These are phyloP conservation scores for Ceriagrion tenellum DNA, from an alignment of 2,888 invertebrate species.

Conservation along the genomic window DNA sequence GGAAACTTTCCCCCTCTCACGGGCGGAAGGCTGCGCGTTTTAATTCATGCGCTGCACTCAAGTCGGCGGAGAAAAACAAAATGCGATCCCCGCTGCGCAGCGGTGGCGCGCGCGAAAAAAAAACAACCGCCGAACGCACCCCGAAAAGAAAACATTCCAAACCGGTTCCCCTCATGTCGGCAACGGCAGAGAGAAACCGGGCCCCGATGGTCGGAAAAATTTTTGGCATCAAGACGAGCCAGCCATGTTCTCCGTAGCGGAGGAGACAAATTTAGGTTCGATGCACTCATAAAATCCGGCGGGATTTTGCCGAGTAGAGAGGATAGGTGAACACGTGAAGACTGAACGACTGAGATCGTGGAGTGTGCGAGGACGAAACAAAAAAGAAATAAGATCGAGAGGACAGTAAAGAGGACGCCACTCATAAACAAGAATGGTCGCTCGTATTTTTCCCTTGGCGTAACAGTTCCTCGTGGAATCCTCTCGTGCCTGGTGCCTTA, in stretches of 20 bases:
- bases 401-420: background rate
- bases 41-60: slow-evolving; percentile 10
- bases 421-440: background rate
- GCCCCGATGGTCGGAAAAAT: background rate
- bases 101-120: background rate
- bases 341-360: background rate
- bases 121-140: background rate
- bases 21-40: background rate
- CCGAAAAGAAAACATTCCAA: slow-evolving; percentile 27
- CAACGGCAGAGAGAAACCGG: background rate
- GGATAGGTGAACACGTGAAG: background rate
- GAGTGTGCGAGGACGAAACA: background rate
- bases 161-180: background rate
- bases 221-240: slow-evolving; percentile 10
- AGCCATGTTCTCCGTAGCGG: background rate
- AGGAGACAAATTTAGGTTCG: slow-evolving; percentile 39
- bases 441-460: background rate
- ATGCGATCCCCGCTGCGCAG: background rate
- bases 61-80: background rate
- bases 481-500: background rate
- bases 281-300: slow-evolving; percentile 18
- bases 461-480: background rate
- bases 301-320: background rate
- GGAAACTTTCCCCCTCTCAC: background rate
- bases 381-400: background rate